These are phyloP conservation scores for Crossaster papposus DNA, from an alignment of 53 echinoderm and acorn worm species.

Conservation along the genomic window DNA sequence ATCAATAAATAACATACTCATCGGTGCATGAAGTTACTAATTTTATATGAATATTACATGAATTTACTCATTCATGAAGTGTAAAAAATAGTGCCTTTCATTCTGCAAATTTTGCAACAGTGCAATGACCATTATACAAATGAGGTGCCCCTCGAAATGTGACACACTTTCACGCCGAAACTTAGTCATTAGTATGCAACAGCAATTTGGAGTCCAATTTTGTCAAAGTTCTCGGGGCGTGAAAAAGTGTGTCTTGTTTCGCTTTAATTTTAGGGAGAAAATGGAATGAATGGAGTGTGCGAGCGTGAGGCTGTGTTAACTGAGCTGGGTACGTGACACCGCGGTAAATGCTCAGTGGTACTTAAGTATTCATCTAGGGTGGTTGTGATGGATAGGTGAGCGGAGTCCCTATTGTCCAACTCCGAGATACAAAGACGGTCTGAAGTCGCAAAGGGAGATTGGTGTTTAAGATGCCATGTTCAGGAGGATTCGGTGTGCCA, in stretches of 20 bases:
- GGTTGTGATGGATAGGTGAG: constrained; percentile 25
- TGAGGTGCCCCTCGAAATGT: not conserved
- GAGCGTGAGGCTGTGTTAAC: constrained; percentile 21
- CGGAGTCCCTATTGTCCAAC: constrained; percentile 29
- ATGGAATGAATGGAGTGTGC: constrained; percentile 27
- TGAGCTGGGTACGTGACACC: not conserved
- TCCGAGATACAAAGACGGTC: constrained; percentile 18
- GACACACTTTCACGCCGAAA: not conserved
- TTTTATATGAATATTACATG: too few species aligned
- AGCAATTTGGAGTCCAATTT: not conserved
- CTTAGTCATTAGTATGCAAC: not conserved
- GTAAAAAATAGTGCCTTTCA: too few species aligned
- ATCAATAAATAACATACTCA: too few species aligned
- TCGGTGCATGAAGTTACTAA: too few species aligned
- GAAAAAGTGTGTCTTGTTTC: not conserved
- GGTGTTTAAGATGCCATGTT: not conserved
- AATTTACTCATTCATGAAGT: too few species aligned
- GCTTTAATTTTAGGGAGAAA: constrained; percentile 28
- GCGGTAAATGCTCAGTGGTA: constrained; percentile 18
- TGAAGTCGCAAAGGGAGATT: not conserved
- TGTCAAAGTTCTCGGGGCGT: not conserved
- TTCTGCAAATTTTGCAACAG: not conserved
- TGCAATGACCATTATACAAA: not conserved
- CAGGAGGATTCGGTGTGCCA: not conserved
- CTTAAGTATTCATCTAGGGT: constrained; percentile 40